Evolutionary conservation across 1,140 invertebrate species (phyloP).

Genomic region (Drosophila baimaii): DNA sequence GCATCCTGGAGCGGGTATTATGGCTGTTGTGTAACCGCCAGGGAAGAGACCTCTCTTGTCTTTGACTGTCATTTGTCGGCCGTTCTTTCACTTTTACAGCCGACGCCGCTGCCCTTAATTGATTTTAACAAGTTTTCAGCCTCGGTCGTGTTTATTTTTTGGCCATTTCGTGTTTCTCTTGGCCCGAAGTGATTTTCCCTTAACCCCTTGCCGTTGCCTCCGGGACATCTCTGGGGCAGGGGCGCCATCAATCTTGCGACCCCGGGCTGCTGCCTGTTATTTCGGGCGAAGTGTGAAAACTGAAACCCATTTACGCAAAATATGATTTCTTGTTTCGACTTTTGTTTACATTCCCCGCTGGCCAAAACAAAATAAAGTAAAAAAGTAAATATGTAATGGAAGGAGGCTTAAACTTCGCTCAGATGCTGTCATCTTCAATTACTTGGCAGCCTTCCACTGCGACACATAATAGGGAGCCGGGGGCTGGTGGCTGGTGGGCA

Average conservation of each 20-base stretch:
- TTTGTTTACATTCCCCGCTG: conserved; percentile 42
- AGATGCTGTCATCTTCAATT: conserved; percentile 50
- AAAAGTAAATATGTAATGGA: background rate
- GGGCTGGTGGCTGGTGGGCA: background rate
- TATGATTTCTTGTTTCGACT: conserved; percentile 58
- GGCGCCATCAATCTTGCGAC: conserved; percentile 67
- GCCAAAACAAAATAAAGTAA: background rate
- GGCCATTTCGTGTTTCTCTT: conserved; percentile 43
- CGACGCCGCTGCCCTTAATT: conserved; percentile 60
- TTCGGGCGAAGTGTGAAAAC: conserved; percentile 60
- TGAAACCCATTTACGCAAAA: conserved; percentile 67
- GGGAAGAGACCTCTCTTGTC: conserved; percentile 12
- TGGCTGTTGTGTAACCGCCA: conserved; percentile 46
- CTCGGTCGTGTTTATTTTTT: conserved; percentile 40
- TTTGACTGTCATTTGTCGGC: conserved; percentile 55
- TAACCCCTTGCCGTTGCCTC: conserved; percentile 32
- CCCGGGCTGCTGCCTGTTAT: conserved; percentile 36
- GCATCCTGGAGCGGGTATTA: conserved; percentile 38
- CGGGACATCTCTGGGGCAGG: conserved; percentile 11
- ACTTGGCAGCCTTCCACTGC: conserved; percentile 1
- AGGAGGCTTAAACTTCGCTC: conserved; percentile 9
- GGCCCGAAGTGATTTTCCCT: conserved; percentile 36
- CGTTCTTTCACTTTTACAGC: conserved; percentile 67
- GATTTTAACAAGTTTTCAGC: conserved; percentile 64
- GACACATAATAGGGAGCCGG: conserved; percentile 24